phyloP scores from a whole-genome alignment of 1,140 invertebrate genomes.

The Piezodorus guildinii region DNA sequence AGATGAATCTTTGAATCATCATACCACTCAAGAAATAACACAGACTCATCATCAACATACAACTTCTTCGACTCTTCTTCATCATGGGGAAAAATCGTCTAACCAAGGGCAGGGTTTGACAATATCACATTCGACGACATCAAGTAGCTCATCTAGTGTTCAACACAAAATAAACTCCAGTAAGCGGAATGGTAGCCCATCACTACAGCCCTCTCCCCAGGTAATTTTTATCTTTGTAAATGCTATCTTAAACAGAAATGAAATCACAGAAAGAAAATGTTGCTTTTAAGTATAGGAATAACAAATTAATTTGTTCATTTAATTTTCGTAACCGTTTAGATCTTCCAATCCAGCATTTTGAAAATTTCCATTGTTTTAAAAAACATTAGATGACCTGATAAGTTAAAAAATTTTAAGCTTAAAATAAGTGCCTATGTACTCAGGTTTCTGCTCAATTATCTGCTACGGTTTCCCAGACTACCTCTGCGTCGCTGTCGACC shows the following conservation, averaged over 20 bases:
- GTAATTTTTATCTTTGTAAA: conserved; percentile 28
- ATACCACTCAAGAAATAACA: conserved; percentile 37
- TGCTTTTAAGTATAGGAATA: too few relatives aligned
- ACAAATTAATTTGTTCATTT: too few relatives aligned
- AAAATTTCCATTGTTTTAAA: too few relatives aligned
- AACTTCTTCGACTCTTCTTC: conserved; percentile 47
- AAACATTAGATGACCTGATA: too few relatives aligned
- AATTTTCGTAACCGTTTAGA: too few relatives aligned
- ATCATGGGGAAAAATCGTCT: conserved; percentile 40
- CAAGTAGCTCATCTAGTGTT: conserved; percentile 44
- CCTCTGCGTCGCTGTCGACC: conserved; percentile 33
- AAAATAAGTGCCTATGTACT: background rate
- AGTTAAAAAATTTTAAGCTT: too few relatives aligned
- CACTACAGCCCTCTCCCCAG: conserved; percentile 34
- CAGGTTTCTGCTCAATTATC: conserved; percentile 27
- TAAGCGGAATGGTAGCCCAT: conserved; percentile 36
- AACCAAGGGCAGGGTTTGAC: conserved; percentile 42
- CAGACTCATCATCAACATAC: conserved; percentile 46
- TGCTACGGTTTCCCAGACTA: conserved; percentile 30
- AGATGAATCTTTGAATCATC: conserved; percentile 40
- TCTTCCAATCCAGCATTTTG: too few relatives aligned
- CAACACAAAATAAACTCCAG: conserved; percentile 44
- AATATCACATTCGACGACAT: conserved; percentile 50
- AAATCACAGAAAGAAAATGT: too few relatives aligned
- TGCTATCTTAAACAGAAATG: too few relatives aligned